phyloP scores from a whole-genome alignment of 2,797 vertebrate genomes.

The Lophius americanus region DNA sequence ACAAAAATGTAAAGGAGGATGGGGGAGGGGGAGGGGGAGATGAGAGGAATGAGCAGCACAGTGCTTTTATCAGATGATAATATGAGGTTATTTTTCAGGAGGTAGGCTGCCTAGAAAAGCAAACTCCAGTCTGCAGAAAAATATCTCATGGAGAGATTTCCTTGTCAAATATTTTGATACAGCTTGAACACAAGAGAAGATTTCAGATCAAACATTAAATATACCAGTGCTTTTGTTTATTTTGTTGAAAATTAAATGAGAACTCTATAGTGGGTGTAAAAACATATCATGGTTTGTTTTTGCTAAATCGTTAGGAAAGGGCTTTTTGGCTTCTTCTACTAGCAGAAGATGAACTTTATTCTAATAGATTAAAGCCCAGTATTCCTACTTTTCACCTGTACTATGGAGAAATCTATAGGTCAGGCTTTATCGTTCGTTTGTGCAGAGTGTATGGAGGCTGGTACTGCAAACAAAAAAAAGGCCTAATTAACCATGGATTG shows the following conservation, averaged over 20 bases:
- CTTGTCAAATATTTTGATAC: conserved; percentile 30
- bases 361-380: conserved; percentile 2
- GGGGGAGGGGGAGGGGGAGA: conserved; percentile 44
- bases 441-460: too few species aligned
- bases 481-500: too few species aligned
- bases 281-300: not conserved
- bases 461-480: too few species aligned
- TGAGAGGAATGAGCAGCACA: conserved; percentile 43
- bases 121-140: conserved; percentile 43
- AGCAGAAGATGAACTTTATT: conserved; percentile 9
- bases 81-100: conserved; percentile 68
- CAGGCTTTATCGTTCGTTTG: too few species aligned
- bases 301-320: not conserved
- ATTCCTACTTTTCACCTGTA: not conserved
- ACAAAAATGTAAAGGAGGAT: conserved; percentile 20
- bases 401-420: not conserved
- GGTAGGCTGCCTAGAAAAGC: conserved; percentile 63
- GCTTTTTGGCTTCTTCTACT: conserved; percentile 5
- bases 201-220: not conserved
- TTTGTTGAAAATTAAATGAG: not conserved
- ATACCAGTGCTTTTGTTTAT: not conserved
- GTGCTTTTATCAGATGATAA: conserved; percentile 70
- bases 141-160: conserved; percentile 19
- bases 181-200: not conserved
- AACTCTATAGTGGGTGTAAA: not conserved